Evolutionary conservation across 2,797 vertebrate genomes (phyloP).

Genomic region (Eremophila alpestris): DNA sequence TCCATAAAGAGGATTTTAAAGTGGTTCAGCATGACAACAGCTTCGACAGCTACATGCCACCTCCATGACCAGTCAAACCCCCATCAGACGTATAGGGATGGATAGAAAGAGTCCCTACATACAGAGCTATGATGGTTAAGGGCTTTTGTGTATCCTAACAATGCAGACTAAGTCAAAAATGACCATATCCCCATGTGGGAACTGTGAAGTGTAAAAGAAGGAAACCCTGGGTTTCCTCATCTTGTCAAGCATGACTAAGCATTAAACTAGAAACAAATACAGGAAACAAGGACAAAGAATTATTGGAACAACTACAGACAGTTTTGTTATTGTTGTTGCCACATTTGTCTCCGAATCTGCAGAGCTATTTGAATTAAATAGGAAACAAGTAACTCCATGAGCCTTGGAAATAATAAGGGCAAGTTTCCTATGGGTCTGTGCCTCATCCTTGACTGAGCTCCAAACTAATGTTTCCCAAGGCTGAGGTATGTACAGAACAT

Average conservation of each 20-base stretch:
- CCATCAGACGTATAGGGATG: not conserved
- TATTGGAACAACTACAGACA: conserved; percentile 15
- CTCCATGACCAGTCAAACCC: not conserved
- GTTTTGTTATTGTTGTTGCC: not conserved
- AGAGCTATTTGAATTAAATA: not conserved
- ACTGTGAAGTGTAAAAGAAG: conserved; percentile 27
- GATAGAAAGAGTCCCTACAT: not conserved
- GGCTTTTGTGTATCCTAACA: not conserved
- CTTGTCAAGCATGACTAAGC: not conserved
- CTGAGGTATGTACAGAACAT: not conserved
- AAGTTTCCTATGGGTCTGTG: not conserved
- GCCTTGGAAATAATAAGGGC: conserved; percentile 11
- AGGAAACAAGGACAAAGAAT: conserved; percentile 34
- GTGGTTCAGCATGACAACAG: not conserved
- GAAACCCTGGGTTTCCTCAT: not conserved
- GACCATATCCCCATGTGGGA: not conserved
- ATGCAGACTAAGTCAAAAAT: not conserved
- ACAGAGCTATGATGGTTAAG: not conserved
- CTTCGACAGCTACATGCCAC: not conserved
- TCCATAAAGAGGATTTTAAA: not conserved
- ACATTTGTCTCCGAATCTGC: not conserved
- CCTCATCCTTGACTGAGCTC: not conserved
- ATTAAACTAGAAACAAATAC: conserved; percentile 35
- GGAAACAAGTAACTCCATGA: conserved; percentile 12
- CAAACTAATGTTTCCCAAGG: not conserved